phyloP scores from a whole-genome alignment of 2,113 vertebrate genomes.

The mouse (Mus musculus) region DNA sequence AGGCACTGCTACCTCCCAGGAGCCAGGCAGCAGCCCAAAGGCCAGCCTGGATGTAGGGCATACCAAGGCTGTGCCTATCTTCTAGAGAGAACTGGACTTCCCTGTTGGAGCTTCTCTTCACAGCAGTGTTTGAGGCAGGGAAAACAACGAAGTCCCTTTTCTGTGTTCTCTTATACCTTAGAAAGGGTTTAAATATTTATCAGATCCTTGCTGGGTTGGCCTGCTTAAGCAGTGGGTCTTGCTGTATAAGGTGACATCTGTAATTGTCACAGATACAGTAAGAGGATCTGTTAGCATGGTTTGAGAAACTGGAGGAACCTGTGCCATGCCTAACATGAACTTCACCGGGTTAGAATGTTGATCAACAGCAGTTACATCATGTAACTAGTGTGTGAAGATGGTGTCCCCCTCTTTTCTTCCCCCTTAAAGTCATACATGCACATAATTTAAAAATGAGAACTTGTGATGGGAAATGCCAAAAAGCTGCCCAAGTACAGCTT shows the following conservation, averaged over 20 bases:
- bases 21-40: not conserved
- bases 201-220: not conserved
- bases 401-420: not conserved
- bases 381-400: not conserved
- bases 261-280: not conserved
- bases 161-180: not conserved
- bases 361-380: not conserved
- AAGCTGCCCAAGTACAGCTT: not conserved
- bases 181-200: not conserved
- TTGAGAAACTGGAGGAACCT: not conserved
- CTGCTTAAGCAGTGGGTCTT: not conserved
- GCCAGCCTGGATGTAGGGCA: not conserved
- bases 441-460: not conserved
- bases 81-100: too few relatives aligned
- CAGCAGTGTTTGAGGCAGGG: not conserved
- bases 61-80: not conserved
- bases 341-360: not conserved
- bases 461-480: not conserved
- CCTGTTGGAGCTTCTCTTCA: fast-evolving
- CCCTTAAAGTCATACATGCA: not conserved
- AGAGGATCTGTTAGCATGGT: not conserved
- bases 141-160: not conserved
- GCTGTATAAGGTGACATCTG: not conserved
- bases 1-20: not conserved
- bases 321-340: not conserved